These are phyloP conservation scores for Leucoptera coffeella DNA, from an alignment of 2,888 invertebrate species.

Conservation along the genomic window DNA sequence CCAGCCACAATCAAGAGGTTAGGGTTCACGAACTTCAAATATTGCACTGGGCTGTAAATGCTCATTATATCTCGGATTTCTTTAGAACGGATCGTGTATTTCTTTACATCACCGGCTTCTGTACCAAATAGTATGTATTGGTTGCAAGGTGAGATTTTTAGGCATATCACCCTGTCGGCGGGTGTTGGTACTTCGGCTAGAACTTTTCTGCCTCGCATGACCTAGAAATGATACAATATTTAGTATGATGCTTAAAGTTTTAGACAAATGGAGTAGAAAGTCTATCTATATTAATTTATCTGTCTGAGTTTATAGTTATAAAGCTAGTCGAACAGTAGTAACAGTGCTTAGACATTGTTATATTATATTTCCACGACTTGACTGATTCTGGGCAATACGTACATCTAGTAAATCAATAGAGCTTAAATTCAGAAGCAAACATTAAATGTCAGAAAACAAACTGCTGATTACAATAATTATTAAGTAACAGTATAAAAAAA, in stretches of 20 bases:
- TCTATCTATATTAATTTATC: no score
- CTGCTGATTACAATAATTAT: no score
- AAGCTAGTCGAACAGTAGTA: no score
- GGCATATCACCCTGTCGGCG: constrained; percentile 29
- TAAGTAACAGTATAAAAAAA: no score
- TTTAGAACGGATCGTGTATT: constrained; percentile 29
- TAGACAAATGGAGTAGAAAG: not conserved
- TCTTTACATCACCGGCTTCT: constrained; percentile 28
- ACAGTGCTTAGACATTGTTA: no score
- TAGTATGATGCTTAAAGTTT: not conserved
- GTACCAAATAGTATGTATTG: constrained; percentile 43
- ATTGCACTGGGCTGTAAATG: constrained; percentile 29
- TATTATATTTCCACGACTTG: no score
- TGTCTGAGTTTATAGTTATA: no score
- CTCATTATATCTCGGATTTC: constrained; percentile 24
- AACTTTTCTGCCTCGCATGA: constrained; percentile 35
- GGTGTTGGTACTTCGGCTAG: constrained; percentile 33
- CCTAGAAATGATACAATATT: constrained; percentile 14
- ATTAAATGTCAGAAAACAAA: no score
- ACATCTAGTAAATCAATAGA: no score
- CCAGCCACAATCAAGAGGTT: constrained; percentile 30
- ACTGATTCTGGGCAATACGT: no score
- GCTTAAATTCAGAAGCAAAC: no score
- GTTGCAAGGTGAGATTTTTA: constrained; percentile 44
- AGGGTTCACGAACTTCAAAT: constrained; percentile 26